Conservation (phyloP, 2,113 vertebrate species). For the Oenanthe melanoleuca region DNA sequence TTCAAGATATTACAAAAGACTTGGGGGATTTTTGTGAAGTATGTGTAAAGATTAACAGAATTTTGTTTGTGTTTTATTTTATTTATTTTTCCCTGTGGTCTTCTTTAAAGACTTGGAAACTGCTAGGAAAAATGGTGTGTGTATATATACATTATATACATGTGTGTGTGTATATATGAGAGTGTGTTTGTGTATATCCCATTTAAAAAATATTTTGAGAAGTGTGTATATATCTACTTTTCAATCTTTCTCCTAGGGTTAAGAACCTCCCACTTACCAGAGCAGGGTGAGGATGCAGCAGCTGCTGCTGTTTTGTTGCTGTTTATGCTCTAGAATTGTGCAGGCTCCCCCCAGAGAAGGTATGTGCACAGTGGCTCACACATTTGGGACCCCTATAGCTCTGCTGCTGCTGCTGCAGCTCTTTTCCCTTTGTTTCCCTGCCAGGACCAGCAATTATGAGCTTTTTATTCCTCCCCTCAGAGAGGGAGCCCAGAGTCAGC, state of each 20-base stretch:
- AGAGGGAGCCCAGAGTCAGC: background rate
- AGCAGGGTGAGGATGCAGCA: background rate
- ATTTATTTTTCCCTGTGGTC: background rate
- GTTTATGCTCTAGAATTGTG: background rate
- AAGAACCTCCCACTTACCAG: background rate
- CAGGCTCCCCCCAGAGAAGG: background rate
- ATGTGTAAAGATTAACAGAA: fast-evolving
- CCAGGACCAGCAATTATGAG: background rate
- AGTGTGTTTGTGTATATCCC: too few relatives aligned
- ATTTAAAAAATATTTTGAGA: background rate
- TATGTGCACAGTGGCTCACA: background rate
- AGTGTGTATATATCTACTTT: background rate
- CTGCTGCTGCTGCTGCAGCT: background rate
- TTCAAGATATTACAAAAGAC: background rate
- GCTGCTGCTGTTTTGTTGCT: background rate
- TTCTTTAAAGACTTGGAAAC: background rate
- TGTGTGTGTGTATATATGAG: fast-evolving
- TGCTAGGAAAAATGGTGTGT: fast-evolving
- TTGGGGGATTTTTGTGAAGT: background rate
- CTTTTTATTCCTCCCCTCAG: background rate
- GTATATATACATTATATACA: too few relatives aligned
- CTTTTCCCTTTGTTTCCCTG: background rate
- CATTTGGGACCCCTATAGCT: background rate
- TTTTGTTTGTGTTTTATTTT: background rate
- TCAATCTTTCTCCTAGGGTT: background rate